Conservation (phyloP, 2,113 vertebrate genomes). For the Pteropus alecto region DNA sequence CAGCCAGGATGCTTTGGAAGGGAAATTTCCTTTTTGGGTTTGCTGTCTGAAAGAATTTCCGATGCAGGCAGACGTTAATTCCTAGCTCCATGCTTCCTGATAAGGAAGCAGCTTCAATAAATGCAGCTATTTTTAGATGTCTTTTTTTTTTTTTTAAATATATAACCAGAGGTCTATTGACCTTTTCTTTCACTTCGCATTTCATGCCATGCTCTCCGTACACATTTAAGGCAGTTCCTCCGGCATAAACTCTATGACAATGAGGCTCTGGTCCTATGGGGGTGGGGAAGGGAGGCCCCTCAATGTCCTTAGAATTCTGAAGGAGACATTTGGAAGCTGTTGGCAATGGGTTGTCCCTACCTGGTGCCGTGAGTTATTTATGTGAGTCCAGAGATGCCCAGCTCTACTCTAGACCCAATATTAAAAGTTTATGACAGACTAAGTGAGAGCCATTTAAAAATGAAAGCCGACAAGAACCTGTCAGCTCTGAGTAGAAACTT, state of each 20-base stretch:
- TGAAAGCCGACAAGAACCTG: not conserved
- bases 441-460: not conserved
- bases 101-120: constrained; percentile 86
- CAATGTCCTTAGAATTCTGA: not conserved
- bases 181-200: constrained; percentile 69
- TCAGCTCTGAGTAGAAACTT: not conserved
- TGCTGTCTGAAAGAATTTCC: constrained; percentile 87
- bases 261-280: not conserved
- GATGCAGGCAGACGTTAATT: constrained; percentile 84
- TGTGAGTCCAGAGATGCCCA: not conserved
- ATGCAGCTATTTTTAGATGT: constrained; percentile 84
- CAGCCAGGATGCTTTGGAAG: constrained; percentile 75
- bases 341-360: not conserved
- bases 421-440: not conserved
- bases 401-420: not conserved
- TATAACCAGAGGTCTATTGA: constrained; percentile 74
- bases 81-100: constrained; percentile 84
- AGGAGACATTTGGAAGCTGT: not conserved
- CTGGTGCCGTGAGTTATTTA: not conserved
- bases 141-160: constrained; percentile 68
- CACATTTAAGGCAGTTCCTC: constrained; percentile 64
- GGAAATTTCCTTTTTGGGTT: constrained; percentile 89
- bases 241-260: not conserved
- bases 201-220: not conserved
- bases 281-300: no score